phyloP scores from a whole-genome alignment of 2,113 vertebrate species.

The Rattus rattus region DNA sequence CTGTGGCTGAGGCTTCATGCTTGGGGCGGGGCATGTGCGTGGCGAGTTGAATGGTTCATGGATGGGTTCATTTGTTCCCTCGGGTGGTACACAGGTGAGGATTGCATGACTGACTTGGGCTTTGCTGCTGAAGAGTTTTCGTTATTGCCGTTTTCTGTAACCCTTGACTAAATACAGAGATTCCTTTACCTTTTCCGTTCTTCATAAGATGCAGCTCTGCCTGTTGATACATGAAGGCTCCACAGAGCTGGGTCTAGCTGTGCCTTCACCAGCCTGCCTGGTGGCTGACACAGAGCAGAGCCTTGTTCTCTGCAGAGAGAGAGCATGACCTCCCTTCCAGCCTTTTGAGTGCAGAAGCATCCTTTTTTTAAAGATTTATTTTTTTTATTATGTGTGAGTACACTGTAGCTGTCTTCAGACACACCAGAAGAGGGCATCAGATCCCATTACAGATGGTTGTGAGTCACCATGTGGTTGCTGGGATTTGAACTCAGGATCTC shows the following conservation, averaged over 20 bases:
- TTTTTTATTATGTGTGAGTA: no score
- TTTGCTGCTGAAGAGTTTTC: neutral
- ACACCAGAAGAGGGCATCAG: no score
- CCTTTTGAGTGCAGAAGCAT: neutral
- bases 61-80: neutral
- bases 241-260: neutral
- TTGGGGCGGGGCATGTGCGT: neutral
- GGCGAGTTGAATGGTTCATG: neutral
- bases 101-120: neutral
- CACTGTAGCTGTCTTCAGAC: no score
- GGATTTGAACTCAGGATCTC: no score
- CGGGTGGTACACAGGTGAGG: neutral
- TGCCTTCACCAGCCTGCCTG: neutral
- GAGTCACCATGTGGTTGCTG: no score
- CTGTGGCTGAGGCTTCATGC: neutral
- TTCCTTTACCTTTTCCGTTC: neutral
- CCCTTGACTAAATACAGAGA: neutral
- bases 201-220: neutral
- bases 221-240: neutral
- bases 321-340: neutral
- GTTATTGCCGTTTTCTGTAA: conserved; percentile 8
- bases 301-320: neutral
- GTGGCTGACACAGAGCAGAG: no score
- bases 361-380: no score
- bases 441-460: no score